A percentile compares a stretch with the other conserved stretches of the same genome.
Evolutionary conservation across 2,888 invertebrate genomes (phyloP).

Genomic region (Acanthosepion pharaonis): DNA sequence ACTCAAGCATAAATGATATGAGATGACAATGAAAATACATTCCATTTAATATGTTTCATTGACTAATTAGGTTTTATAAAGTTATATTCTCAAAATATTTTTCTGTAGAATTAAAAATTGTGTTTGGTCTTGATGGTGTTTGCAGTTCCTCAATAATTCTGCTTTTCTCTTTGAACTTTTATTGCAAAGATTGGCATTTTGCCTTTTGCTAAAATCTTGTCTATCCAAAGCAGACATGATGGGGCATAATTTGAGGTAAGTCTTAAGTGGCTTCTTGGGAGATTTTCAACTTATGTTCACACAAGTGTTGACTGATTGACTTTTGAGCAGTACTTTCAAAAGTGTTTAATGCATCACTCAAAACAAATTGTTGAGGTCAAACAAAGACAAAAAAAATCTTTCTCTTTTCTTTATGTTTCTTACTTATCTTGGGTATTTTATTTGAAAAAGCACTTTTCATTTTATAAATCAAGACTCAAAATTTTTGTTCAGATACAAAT

Average conservation of each 20-base stretch:
- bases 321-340: not conserved
- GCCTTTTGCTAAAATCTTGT: not conserved
- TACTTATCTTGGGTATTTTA: no score
- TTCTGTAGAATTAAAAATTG: no score
- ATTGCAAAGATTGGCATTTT: not conserved
- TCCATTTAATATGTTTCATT: no score
- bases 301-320: not conserved
- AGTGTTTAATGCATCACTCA: conserved; percentile 33
- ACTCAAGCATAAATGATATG: no score
- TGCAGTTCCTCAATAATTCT: not conserved
- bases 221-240: no score
- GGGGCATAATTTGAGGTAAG: not conserved
- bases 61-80: no score
- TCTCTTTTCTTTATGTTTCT: no score
- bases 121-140: not conserved
- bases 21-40: no score
- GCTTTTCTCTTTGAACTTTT: not conserved
- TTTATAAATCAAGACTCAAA: no score
- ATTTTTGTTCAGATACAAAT: no score
- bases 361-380: not conserved
- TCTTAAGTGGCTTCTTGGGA: conserved; percentile 17
- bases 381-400: not conserved
- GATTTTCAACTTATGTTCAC: not conserved
- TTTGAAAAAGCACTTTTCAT: no score
- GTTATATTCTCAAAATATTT: no score